A percentile compares a stretch with the other conserved stretches of the same genome.
These are phyloP conservation scores for Poecilia gillii DNA, from an alignment of 2,797 vertebrate species.

Conservation along the genomic window DNA sequence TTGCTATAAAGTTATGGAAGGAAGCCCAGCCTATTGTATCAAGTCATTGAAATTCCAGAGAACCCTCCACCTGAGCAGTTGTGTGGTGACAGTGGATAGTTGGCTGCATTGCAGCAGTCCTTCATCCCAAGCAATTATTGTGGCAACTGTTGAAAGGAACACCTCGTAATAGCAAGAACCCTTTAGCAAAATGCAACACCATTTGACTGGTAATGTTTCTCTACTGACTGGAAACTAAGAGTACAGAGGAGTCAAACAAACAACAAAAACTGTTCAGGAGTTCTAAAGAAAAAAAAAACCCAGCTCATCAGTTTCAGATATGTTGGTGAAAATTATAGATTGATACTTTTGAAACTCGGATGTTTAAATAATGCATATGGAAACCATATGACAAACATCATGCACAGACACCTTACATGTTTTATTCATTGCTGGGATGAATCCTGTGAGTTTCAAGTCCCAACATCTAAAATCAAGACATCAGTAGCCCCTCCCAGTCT, in stretches of 20 bases:
- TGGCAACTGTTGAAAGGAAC: background rate
- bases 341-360: background rate
- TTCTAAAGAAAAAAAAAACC: background rate
- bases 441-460: background rate
- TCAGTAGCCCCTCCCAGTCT: background rate
- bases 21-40: background rate
- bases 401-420: background rate
- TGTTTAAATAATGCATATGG: background rate
- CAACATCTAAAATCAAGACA: background rate
- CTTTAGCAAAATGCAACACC: background rate
- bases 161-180: background rate
- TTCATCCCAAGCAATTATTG: background rate
- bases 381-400: background rate
- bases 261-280: background rate
- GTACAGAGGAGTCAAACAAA: background rate
- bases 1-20: background rate
- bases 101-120: background rate
- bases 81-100: background rate
- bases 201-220: background rate
- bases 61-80: background rate
- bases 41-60: background rate
- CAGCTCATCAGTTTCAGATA: background rate
- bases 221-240: background rate
- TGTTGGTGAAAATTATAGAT: background rate
- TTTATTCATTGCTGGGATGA: background rate